phyloP scores from a whole-genome alignment of 2,113 vertebrate genomes.

The Mastomys natalensis region DNA sequence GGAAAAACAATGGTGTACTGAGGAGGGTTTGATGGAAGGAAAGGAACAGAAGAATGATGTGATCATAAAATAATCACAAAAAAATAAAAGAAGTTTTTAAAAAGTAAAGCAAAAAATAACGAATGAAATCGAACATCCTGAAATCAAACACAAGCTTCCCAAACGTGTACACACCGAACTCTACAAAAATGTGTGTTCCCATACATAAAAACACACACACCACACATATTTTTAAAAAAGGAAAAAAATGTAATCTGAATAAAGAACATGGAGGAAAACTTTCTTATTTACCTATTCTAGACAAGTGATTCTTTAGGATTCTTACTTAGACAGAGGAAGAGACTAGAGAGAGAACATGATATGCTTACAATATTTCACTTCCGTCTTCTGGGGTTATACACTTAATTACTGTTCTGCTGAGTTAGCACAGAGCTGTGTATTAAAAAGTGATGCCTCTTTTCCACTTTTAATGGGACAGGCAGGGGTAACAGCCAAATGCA shows the following conservation, averaged over 20 bases:
- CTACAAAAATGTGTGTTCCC: not conserved
- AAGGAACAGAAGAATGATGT: not conserved
- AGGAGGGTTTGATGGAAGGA: not conserved
- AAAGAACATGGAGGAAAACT: not conserved
- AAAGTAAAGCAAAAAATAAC: not conserved
- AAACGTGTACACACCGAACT: not conserved
- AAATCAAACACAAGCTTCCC: not conserved
- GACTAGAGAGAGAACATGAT: not conserved
- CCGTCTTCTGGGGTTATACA: not conserved
- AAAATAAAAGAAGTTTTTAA: not conserved
- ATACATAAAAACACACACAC: not conserved
- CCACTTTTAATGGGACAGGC: not conserved
- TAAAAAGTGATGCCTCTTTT: slow-evolving; percentile 16
- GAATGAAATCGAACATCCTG: not conserved
- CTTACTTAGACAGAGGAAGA: not conserved
- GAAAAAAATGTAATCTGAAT: not conserved
- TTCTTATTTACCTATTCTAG: not conserved
- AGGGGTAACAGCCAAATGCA: slow-evolving; percentile 3
- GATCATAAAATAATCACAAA: not conserved
- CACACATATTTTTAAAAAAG: not conserved
- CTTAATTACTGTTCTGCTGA: not conserved
- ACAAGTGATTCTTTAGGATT: not conserved
- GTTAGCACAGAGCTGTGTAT: not conserved
- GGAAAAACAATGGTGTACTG: not conserved
- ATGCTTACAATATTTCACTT: not conserved